Conservation (phyloP, 2,888 invertebrate species). For the Altica lythri region DNA sequence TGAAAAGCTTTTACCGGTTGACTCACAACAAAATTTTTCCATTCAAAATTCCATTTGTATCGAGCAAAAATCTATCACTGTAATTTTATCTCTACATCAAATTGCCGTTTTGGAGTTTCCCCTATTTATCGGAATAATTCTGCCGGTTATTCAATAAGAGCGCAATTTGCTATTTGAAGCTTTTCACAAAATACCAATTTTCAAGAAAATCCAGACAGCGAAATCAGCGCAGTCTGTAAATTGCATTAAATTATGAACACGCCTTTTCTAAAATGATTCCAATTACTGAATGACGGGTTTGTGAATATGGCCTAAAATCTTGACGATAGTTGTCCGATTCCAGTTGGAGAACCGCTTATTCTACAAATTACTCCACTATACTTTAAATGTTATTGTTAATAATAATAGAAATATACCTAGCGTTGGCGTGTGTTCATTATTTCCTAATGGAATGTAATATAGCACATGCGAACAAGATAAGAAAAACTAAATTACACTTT, state of each 20-base stretch:
- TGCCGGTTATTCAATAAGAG: constrained; percentile 32
- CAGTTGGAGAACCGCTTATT: too few species aligned
- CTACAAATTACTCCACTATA: too few species aligned
- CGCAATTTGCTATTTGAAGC: constrained; percentile 36
- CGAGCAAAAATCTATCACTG: constrained; percentile 16
- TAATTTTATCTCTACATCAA: constrained; percentile 27
- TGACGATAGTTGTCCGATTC: too few species aligned
- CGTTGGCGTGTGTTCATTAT: too few species aligned
- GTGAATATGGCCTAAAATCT: too few species aligned
- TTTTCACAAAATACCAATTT: constrained; percentile 31
- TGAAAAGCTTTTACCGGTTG: constrained; percentile 11
- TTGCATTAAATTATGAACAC: constrained; percentile 38
- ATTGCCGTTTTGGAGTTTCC: constrained; percentile 26
- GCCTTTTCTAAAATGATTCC: constrained; percentile 38
- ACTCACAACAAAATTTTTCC: constrained; percentile 12
- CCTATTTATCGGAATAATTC: constrained; percentile 32
- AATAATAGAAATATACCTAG: too few species aligned
- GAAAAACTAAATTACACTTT: too few species aligned
- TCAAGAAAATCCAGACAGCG: constrained; percentile 30
- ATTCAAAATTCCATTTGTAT: constrained; percentile 4
- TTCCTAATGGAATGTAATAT: too few species aligned
- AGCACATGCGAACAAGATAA: too few species aligned
- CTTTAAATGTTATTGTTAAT: too few species aligned
- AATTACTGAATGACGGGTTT: constrained; percentile 32
- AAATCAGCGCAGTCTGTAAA: constrained; percentile 30